Percentiles rank a stretch among this genome's conserved stretches.
These are phyloP conservation scores for Ectobius pallidus DNA, from an alignment of 2,888 invertebrate genomes.

Conservation along the genomic window DNA sequence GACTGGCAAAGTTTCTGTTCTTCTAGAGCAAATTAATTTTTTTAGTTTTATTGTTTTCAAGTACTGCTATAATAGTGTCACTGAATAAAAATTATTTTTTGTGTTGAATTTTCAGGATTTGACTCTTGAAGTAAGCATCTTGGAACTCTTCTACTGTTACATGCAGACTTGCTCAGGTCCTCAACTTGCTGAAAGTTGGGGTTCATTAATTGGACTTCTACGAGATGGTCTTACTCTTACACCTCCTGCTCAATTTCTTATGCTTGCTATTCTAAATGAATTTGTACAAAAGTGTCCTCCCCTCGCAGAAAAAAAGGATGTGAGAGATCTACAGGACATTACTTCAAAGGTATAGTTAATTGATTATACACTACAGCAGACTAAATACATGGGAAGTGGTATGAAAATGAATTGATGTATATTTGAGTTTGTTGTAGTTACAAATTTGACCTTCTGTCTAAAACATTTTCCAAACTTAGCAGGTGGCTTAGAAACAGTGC, in stretches of 20 bases:
- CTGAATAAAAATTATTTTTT: no score
- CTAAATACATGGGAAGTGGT: no score
- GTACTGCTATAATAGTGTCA: no score
- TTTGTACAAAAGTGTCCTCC: slow-evolving; percentile 81
- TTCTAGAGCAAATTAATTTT: no score
- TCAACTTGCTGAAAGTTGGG: slow-evolving; percentile 80
- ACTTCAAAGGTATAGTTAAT: slow-evolving; percentile 69
- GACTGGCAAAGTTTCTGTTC: no score
- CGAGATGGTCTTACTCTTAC: slow-evolving; percentile 74
- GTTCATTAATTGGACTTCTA: slow-evolving; percentile 73
- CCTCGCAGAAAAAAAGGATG: slow-evolving; percentile 78
- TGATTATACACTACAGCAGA: no score
- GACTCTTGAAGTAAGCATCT: slow-evolving; percentile 75
- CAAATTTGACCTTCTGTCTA: no score
- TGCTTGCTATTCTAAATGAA: slow-evolving; percentile 80
- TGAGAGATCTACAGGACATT: slow-evolving; percentile 79
- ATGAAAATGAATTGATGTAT: slow-evolving; percentile 8
- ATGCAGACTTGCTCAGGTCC: slow-evolving; percentile 63
- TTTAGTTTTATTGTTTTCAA: no score
- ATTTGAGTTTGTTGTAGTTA: slow-evolving; percentile 17
- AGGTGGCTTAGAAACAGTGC: no score
- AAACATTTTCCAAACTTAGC: no score
- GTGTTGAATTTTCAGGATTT: slow-evolving; percentile 52
- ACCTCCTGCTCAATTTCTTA: slow-evolving; percentile 79
- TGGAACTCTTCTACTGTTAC: slow-evolving; percentile 80